Percentiles rank a stretch among this genome's conserved stretches.
phyloP scores from a whole-genome alignment of 2,113 vertebrate genomes.

The Takifugu bimaculatus region DNA sequence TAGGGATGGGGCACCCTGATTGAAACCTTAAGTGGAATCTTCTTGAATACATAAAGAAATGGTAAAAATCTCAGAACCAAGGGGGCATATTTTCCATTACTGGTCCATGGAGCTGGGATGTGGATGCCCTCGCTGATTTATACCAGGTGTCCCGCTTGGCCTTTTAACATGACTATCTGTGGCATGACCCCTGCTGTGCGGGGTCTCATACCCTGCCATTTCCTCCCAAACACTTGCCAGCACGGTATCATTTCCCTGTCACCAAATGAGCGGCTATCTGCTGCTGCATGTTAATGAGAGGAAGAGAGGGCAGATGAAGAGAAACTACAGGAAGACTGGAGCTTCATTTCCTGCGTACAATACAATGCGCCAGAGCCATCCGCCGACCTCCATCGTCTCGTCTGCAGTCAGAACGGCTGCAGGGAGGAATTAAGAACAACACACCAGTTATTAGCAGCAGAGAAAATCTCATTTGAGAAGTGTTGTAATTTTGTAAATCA shows the following conservation, averaged over 20 bases:
- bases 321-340: conserved; percentile 81
- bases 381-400: conserved; percentile 85
- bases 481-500: conserved; percentile 31
- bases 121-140: conserved; percentile 58
- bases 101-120: conserved; percentile 36
- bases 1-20: too few species aligned
- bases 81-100: neutral
- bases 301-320: conserved; percentile 88
- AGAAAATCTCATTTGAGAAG: conserved; percentile 51
- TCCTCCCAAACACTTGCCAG: conserved; percentile 88
- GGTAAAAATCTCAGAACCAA: neutral
- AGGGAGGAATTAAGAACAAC: conserved; percentile 90
- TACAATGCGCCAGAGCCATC: conserved; percentile 86
- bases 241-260: conserved; percentile 98
- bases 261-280: conserved; percentile 94
- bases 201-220: conserved; percentile 88
- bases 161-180: conserved; percentile 87
- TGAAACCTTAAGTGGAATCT: too few species aligned
- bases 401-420: conserved; percentile 87
- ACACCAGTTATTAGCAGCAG: conserved; percentile 78
- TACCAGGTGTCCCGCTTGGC: conserved; percentile 70
- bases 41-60: neutral
- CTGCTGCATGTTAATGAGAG: conserved; percentile 83
- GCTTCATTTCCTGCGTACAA: conserved; percentile 80
- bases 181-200: conserved; percentile 86